Percentiles rank a stretch among this genome's conserved stretches.
phyloP scores from a whole-genome alignment of 92 coral and sea anemone genomes.

The Isaurus tuberculatus region DNA sequence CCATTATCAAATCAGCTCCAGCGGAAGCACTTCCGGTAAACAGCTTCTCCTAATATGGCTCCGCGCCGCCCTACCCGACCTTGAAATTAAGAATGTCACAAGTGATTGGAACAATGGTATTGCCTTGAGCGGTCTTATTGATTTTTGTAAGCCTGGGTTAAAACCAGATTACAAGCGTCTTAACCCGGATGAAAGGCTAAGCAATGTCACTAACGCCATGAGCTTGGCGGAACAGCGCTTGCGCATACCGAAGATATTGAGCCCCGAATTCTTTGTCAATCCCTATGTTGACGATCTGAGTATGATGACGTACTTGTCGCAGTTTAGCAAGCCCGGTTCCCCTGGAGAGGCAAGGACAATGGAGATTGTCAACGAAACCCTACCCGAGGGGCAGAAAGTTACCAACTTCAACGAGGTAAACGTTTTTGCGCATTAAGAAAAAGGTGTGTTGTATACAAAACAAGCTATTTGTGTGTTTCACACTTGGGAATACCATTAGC shows the following conservation, averaged over 20 bases:
- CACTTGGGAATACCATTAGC: no score
- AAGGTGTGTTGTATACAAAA: no score
- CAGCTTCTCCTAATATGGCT: conserved; percentile 90
- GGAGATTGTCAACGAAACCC: conserved; percentile 80
- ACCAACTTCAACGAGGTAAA: conserved; percentile 81
- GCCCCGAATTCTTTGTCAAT: conserved; percentile 88
- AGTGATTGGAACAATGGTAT: conserved; percentile 95
- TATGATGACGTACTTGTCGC: conserved; percentile 99
- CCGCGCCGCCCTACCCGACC: conserved; percentile 88
- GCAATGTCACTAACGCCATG: conserved; percentile 77
- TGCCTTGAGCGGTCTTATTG: conserved; percentile 80
- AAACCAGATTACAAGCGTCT: conserved; percentile 85
- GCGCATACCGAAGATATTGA: conserved; percentile 82
- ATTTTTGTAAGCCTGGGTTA: conserved; percentile 86
- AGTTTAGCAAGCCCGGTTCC: conserved; percentile 94
- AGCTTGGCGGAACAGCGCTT: conserved; percentile 78
- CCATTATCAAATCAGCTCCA: conserved; percentile 97
- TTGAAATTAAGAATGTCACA: conserved; percentile 86
- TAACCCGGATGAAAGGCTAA: conserved; percentile 72
- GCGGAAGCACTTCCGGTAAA: conserved; percentile 95
- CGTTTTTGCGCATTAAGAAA: not conserved
- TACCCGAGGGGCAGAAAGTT: conserved; percentile 74
- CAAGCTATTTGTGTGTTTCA: no score
- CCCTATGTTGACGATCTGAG: conserved; percentile 96
- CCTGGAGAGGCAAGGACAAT: conserved; percentile 91